Base-by-base conservation (phyloP, 2,888 invertebrate species). In the Eueremaeus valkanovi region DNA sequence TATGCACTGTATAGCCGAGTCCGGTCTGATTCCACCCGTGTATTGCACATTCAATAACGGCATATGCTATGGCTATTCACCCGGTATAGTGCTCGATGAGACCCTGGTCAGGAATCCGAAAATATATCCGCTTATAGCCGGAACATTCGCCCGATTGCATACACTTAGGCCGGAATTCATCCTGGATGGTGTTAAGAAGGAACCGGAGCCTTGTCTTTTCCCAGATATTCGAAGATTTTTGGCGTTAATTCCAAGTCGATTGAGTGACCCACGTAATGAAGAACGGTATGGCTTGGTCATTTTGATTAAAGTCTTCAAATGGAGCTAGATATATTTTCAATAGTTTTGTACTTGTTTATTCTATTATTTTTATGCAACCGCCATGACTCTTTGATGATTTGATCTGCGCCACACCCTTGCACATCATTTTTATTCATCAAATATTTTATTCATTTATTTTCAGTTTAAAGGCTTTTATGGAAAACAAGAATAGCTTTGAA, bases 41-140 rank as follows among this genome's bases (percentile, higher is more conserved):
- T 94, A 92, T 85, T 95, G 92, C 72, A 90, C 90, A 66, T 98
- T 98, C 85, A 87, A 89, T 80, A 99, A 99, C 87, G 98, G 98
- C 16, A 86, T 98, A 79, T 92, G 91, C 51, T 98, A 97, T 84
- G 90, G 93, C 83, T 87, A 82, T 81, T 81, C 85, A 78, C 90
- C 91, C 78, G 98, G 98, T 66, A 87, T 87, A 77, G 91, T 91
- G n/a, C 84, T 93, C 27, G 89, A 87, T 77, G 84, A 86, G 24
- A 86, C 88, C 58, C 87, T 87, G 78, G 90, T 92, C 33, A 79
- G 83, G 75, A 82, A 84, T 45, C n/a, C n/a, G n/a, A n/a, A n/a
- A n/a, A n/a, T n/a, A n/a, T n/a, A n/a, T n/a, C 76, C 80, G 9
- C 73, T 77, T 21, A 80, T 83, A 33, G 77, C 78, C 29, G 24